Evolutionary conservation across 2,113 vertebrate genomes (phyloP).

Genomic region (Etheostoma cragini): DNA sequence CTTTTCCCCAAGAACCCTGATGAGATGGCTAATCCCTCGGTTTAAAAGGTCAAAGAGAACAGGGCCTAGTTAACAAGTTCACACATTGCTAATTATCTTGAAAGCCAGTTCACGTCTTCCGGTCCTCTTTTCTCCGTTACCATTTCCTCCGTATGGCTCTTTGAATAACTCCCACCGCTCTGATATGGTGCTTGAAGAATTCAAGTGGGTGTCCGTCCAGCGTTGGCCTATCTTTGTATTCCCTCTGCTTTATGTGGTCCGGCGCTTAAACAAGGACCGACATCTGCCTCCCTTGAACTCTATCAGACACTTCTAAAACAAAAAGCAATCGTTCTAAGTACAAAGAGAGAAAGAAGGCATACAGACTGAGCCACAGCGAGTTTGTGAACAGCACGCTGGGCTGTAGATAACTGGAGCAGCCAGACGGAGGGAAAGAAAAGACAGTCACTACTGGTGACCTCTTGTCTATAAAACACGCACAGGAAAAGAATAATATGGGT

Average conservation of each 20-base stretch:
- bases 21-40: constrained; percentile 71
- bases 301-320: constrained; percentile 14
- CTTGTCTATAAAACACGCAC: constrained; percentile 69
- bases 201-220: constrained; percentile 25
- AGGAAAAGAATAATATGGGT: constrained; percentile 54
- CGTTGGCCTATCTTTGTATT: neutral
- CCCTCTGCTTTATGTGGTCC: constrained; percentile 18
- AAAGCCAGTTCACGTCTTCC: constrained; percentile 49
- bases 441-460: constrained; percentile 76
- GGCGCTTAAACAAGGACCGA: neutral
- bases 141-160: constrained; percentile 32
- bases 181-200: constrained; percentile 51
- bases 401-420: constrained; percentile 57
- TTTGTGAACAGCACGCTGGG: constrained; percentile 48
- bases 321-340: constrained; percentile 10
- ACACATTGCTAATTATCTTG: constrained; percentile 48
- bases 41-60: constrained; percentile 72
- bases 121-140: constrained; percentile 30
- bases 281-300: constrained; percentile 13
- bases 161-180: constrained; percentile 38
- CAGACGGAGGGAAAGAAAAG: constrained; percentile 51
- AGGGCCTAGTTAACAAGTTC: constrained; percentile 64
- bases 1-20: constrained; percentile 68
- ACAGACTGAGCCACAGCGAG: constrained; percentile 13
- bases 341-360: constrained; percentile 9